Base-by-base conservation (phyloP, 2,888 invertebrate genomes). In the Drosophila niveifrons region DNA sequence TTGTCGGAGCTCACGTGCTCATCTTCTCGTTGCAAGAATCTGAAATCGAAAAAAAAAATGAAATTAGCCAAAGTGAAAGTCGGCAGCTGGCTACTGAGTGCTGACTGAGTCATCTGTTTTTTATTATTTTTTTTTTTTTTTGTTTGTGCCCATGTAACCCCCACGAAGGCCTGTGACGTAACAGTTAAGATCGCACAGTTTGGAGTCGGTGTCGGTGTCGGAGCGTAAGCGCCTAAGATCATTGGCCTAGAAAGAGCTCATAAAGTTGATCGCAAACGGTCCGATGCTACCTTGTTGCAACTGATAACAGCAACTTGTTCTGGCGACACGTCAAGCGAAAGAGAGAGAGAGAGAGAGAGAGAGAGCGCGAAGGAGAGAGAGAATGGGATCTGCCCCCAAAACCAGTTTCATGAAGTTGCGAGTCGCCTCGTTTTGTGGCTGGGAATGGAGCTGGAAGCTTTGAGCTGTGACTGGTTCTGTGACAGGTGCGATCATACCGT, bases 241-340 rank as follows among this genome's bases (percentile, higher is more conserved):
- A 82, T 82, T 82, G 87, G 87, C 87, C 82, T 83, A 82, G 68
- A 82, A 86, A 86, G 75, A 75, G 65, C 74, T 57, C 66, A 55
- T 63, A 28, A 17, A 36, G 46, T 31, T 52, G 55, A 48, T 43
- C 31, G 56, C 52, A 52, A 62, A 53, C 59, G 44, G 23, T 47
- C 36, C 36, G n/a, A 51, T 53, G 63, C 57, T 61, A 56, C 47
- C 46, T 29, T 47, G 62, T 50, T 67, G 65, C 82, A 59, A 57
- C 65, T 77, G 67, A 66, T 69, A 66, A 70, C 69, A 80, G 39
- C 78, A 75, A 74, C 61, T 79, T 53, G 64, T 62, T 64, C 43
- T 46, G 31, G 10, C 29, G 31, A 48, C 11, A 29, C 13, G 31
- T 39, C 11, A 15, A 18, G n/a, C 17, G 15, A 57, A 13, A 28